These are phyloP conservation scores for Ametastegia equiseti DNA, from an alignment of 2,888 invertebrate species.

Conservation along the genomic window DNA sequence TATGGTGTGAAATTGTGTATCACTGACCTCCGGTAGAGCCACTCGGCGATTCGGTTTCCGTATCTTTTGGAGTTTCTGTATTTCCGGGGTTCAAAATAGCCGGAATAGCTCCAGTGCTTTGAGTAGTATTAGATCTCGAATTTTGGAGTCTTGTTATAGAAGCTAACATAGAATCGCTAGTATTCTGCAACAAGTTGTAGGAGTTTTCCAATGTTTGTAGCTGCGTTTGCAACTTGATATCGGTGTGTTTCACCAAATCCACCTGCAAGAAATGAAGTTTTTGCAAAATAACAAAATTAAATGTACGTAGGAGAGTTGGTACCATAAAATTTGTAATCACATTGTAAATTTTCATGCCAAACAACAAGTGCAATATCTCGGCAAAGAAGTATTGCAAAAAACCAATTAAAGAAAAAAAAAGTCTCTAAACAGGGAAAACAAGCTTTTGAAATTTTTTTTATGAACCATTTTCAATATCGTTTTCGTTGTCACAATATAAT, in stretches of 20 bases:
- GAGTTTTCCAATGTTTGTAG: constrained; percentile 64
- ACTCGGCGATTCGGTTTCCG: not conserved
- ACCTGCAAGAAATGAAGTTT: constrained; percentile 8
- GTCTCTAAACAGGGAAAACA: too few species aligned
- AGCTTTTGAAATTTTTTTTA: too few species aligned
- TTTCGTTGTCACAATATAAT: too few species aligned
- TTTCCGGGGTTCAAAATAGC: not conserved
- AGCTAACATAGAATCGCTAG: constrained; percentile 58
- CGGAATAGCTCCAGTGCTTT: not conserved
- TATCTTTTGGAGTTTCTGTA: not conserved
- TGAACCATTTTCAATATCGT: too few species aligned
- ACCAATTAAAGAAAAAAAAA: too few species aligned
- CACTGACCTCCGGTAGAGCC: constrained; percentile 13
- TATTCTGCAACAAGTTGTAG: constrained; percentile 62
- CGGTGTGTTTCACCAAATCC: constrained; percentile 57
- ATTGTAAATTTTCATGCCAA: too few species aligned
- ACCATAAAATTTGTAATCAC: too few species aligned
- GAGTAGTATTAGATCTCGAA: not conserved
- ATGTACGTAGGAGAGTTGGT: too few species aligned
- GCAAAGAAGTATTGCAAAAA: too few species aligned
- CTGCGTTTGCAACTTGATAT: constrained; percentile 57
- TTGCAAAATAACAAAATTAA: not conserved
- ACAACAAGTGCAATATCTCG: too few species aligned
- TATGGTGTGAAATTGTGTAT: not conserved
- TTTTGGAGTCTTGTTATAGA: constrained; percentile 51